A percentile compares a stretch with the other conserved stretches of the same genome.
Conservation (phyloP, 2,797 vertebrate species). For the Tokudaia tokunoshimensis region DNA sequence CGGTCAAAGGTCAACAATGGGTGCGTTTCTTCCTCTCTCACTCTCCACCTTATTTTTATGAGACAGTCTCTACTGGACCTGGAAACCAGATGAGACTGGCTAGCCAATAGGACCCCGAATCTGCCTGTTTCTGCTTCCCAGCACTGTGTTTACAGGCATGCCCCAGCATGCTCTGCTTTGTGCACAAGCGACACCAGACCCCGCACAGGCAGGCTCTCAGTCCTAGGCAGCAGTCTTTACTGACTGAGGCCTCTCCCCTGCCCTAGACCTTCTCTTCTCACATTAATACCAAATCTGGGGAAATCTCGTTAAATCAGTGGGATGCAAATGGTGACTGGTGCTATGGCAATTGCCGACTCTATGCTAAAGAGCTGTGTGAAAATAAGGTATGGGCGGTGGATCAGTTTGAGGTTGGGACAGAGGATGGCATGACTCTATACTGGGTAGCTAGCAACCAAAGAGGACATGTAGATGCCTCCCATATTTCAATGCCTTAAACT, state of each 20-base stretch:
- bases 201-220: not conserved
- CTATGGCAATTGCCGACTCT: not conserved
- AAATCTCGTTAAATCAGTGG: not conserved
- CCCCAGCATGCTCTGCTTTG: not conserved
- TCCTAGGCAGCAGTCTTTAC: not conserved
- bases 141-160: not conserved
- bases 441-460: not conserved
- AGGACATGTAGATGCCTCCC: not conserved
- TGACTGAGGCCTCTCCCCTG: not conserved
- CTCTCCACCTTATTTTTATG: not conserved
- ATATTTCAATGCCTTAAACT: not conserved
- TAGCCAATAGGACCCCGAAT: not conserved
- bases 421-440: not conserved
- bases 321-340: not conserved
- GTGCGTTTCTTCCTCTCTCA: not conserved
- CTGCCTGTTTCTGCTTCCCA: not conserved
- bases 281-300: constrained; percentile 32
- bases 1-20: not conserved
- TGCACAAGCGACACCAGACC: not conserved
- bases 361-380: not conserved
- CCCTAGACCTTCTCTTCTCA: not conserved
- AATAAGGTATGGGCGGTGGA: accelerated
- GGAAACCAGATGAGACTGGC: not conserved
- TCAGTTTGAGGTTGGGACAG: not conserved
- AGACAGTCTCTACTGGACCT: not conserved